Conservation (phyloP, 2,797 vertebrate genomes). For the Danio tinwini region DNA sequence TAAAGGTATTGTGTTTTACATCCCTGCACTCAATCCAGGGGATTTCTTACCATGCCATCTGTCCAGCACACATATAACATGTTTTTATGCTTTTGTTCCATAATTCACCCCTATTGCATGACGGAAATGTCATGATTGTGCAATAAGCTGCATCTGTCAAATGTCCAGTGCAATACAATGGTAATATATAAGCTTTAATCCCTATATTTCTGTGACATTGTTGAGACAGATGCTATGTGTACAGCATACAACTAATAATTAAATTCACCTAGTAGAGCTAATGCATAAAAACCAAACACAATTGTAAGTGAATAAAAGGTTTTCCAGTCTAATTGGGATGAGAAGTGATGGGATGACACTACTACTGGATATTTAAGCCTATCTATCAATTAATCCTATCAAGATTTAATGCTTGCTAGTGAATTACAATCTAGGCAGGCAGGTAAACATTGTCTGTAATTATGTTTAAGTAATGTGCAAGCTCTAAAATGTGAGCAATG, state of each 20-base stretch:
- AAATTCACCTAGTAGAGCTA: no score
- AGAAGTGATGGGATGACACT: conserved; percentile 15
- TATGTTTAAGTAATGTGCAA: background rate
- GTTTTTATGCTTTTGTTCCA: conserved; percentile 7
- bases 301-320: background rate
- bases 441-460: conserved; percentile 11
- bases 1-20: conserved; percentile 53
- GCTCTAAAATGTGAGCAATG: background rate
- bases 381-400: conserved; percentile 30
- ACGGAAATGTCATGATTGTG: background rate
- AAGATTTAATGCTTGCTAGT: conserved; percentile 17
- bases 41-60: conserved; percentile 56
- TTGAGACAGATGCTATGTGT: background rate
- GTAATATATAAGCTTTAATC: background rate
- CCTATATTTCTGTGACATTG: no score
- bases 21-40: conserved; percentile 52
- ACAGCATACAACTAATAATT: background rate
- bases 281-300: background rate
- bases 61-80: conserved; percentile 40
- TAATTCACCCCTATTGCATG: conserved; percentile 4
- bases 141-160: background rate
- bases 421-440: conserved; percentile 11
- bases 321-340: background rate
- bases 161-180: background rate
- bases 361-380: conserved; percentile 41